Conservation (phyloP, 2,797 vertebrate species). For the Pangasius djambal region DNA sequence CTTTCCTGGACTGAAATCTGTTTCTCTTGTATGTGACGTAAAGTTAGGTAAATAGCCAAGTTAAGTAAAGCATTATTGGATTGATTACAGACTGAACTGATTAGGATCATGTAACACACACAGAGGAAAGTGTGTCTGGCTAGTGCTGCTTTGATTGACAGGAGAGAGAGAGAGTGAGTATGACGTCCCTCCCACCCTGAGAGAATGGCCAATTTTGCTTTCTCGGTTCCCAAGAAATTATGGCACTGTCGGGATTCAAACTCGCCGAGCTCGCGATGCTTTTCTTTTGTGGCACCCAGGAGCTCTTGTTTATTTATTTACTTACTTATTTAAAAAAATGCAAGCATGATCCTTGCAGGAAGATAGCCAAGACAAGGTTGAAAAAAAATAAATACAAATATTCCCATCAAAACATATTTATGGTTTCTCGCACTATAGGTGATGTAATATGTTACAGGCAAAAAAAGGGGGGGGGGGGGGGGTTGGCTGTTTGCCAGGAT, state of each 20-base stretch:
- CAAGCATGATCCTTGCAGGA: not conserved
- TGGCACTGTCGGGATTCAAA: no score
- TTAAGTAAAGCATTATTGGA: not conserved
- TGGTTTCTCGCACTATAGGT: no score
- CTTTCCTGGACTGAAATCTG: not conserved
- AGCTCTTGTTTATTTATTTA: no score
- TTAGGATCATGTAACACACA: not conserved
- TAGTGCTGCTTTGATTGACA: not conserved
- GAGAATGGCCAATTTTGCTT: not conserved
- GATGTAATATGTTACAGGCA: no score
- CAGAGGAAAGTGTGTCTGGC: not conserved
- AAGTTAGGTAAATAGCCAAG: not conserved
- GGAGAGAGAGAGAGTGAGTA: not conserved
- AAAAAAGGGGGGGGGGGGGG: no score
- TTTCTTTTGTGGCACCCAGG: no score
- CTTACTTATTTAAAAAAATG: no score
- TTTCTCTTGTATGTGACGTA: not conserved
- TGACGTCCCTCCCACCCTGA: not conserved
- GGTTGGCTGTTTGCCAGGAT: not conserved
- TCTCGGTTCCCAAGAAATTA: no score
- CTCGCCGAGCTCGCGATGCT: no score
- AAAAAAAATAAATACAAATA: not conserved
- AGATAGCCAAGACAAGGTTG: not conserved
- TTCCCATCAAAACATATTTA: not conserved
- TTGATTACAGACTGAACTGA: not conserved